Evolutionary conservation across 2,797 vertebrate species (phyloP).

Genomic region (Nannoperca obscura): DNA sequence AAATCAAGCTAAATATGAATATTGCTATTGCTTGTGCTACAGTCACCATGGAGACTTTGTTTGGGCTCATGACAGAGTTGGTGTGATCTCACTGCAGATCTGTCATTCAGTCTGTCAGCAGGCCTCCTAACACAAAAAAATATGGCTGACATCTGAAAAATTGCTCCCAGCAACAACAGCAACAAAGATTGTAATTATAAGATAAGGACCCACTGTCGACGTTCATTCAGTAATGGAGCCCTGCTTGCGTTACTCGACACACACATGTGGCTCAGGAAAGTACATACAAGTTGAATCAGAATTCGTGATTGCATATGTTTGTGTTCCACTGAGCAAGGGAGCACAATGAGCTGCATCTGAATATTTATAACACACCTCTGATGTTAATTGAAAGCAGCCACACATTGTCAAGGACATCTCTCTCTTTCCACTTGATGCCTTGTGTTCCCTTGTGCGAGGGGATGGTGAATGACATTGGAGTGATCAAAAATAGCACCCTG

Average conservation of each 20-base stretch:
- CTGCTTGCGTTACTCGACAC: not conserved
- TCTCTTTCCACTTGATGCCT: slow-evolving; percentile 67
- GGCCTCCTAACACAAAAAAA: slow-evolving; percentile 69
- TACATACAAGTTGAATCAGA: slow-evolving; percentile 44
- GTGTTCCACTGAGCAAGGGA: slow-evolving; percentile 30
- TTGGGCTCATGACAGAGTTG: slow-evolving; percentile 66
- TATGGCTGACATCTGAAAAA: slow-evolving; percentile 69
- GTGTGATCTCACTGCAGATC: slow-evolving; percentile 67
- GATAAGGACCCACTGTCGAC: slow-evolving; percentile 49
- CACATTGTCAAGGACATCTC: slow-evolving; percentile 74
- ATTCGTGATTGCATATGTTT: slow-evolving; percentile 52
- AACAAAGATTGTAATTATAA: slow-evolving; percentile 68
- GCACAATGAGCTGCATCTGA: slow-evolving; percentile 67
- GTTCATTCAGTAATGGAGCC: slow-evolving; percentile 26
- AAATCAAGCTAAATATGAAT: slow-evolving; percentile 20
- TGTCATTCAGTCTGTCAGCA: slow-evolving; percentile 71
- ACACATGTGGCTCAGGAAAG: slow-evolving; percentile 15
- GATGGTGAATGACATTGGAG: slow-evolving; percentile 63
- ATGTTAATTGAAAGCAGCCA: slow-evolving; percentile 76
- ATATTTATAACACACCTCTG: slow-evolving; percentile 74
- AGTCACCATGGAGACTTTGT: slow-evolving; percentile 75
- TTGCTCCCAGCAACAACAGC: slow-evolving; percentile 46
- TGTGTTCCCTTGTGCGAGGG: slow-evolving; percentile 53
- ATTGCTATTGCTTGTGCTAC: slow-evolving; percentile 38
- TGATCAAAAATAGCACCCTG: slow-evolving; percentile 70